These are phyloP conservation scores for Lordiphosa fenestrarum DNA, from an alignment of 2,888 invertebrate genomes.

Conservation along the genomic window DNA sequence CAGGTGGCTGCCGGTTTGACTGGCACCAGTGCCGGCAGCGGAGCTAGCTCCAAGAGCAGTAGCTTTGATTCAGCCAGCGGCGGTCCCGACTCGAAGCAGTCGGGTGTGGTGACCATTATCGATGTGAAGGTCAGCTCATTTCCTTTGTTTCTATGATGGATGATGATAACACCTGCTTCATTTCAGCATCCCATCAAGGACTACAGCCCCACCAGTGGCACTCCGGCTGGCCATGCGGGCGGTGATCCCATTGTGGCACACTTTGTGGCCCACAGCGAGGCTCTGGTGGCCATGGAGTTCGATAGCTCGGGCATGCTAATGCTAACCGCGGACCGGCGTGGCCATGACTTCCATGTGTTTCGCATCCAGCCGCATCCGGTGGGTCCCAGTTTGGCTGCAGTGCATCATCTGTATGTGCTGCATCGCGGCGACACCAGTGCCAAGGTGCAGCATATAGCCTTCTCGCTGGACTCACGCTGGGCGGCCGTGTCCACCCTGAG, in stretches of 20 bases:
- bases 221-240: constrained; percentile 78
- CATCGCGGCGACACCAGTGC: constrained; percentile 98
- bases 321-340: constrained; percentile 94
- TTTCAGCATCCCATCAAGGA: constrained; percentile 77
- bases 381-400: constrained; percentile 91
- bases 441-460: constrained; percentile 95
- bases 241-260: constrained; percentile 91
- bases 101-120: constrained; percentile 93
- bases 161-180: too few species aligned
- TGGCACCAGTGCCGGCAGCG: constrained; percentile 82
- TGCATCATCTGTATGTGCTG: constrained; percentile 96
- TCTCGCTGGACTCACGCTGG: constrained; percentile 97
- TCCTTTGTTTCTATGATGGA: not conserved
- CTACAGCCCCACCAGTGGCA: constrained; percentile 78
- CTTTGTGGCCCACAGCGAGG: constrained; percentile 92
- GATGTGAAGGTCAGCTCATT: constrained; percentile 85
- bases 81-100: constrained; percentile 84
- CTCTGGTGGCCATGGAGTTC: constrained; percentile 93
- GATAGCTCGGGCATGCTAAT: constrained; percentile 94
- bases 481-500: constrained; percentile 96
- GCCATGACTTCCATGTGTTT: constrained; percentile 98
- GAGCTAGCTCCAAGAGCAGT: constrained; percentile 79
- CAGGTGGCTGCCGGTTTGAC: constrained; percentile 94
- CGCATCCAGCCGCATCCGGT: constrained; percentile 95
- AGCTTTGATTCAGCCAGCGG: constrained; percentile 81